Conservation (phyloP, 2,113 vertebrate species). For the Psophia crepitans region DNA sequence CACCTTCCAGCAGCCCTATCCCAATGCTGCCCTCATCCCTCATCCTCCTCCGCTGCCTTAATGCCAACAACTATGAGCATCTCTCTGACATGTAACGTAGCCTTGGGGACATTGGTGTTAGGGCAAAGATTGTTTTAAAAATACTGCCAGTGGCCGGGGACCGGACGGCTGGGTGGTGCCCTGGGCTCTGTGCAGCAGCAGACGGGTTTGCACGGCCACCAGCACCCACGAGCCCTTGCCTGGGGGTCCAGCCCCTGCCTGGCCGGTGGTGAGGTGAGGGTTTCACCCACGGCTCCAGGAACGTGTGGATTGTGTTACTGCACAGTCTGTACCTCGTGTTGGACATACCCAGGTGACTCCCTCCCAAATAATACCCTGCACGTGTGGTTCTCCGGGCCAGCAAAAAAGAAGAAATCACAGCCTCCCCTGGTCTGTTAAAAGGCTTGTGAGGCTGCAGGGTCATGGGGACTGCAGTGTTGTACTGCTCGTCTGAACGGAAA, state of each 20-base stretch:
- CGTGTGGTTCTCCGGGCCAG: rapidly evolving
- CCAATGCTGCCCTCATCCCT: rapidly evolving
- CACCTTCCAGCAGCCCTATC: not conserved
- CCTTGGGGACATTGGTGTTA: not conserved
- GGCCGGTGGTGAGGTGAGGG: not conserved
- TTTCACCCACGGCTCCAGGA: not conserved
- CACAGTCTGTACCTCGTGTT: not conserved
- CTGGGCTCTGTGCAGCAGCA: not conserved
- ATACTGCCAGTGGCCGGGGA: not conserved
- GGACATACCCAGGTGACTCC: not conserved
- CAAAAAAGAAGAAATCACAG: not conserved
- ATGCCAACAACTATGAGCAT: not conserved
- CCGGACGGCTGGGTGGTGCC: not conserved
- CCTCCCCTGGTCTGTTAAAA: not conserved
- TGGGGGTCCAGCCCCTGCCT: not conserved
- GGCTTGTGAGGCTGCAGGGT: not conserved
- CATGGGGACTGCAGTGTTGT: not conserved
- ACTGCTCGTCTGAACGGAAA: not conserved
- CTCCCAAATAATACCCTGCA: not conserved
- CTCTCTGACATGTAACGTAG: not conserved
- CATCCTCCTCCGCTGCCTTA: not conserved
- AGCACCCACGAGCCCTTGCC: not conserved
- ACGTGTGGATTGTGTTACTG: not conserved
- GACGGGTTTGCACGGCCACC: rapidly evolving
- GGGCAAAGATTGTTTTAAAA: not conserved